A percentile compares a stretch with the other conserved stretches of the same genome.
Evolutionary conservation across 2,113 vertebrate genomes (phyloP).

Genomic region (Philantomba maxwellii): DNA sequence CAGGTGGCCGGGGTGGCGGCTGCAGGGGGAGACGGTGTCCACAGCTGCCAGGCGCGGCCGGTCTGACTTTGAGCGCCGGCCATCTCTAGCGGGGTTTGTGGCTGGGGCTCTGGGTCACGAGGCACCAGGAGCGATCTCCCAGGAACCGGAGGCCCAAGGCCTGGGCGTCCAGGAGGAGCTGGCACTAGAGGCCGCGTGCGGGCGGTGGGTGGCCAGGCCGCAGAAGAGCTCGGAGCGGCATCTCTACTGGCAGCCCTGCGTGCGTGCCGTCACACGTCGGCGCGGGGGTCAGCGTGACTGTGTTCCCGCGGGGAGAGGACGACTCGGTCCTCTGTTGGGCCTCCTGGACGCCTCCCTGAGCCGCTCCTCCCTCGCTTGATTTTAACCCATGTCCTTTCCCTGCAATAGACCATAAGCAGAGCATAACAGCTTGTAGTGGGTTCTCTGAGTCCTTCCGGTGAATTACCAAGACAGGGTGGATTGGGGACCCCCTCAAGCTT

Average conservation of each 20-base stretch:
- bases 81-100: neutral
- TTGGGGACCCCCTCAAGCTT: neutral
- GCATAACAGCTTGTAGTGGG: neutral
- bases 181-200: neutral
- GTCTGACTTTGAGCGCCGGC: neutral
- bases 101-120: neutral
- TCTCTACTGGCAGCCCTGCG: fast-evolving
- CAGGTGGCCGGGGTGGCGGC: neutral
- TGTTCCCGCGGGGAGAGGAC: neutral
- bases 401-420: neutral
- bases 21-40: too few relatives aligned
- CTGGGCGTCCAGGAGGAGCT: neutral
- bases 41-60: fast-evolving
- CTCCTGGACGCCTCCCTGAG: neutral
- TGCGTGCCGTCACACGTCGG: neutral
- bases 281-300: neutral
- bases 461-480: neutral
- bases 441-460: neutral
- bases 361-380: neutral
- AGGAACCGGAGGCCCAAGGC: neutral
- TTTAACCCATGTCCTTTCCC: neutral
- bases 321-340: neutral
- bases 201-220: neutral
- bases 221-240: neutral
- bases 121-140: neutral